Base-by-base conservation (phyloP, 2,888 invertebrate species). In the Schrankia costaestrigalis region DNA sequence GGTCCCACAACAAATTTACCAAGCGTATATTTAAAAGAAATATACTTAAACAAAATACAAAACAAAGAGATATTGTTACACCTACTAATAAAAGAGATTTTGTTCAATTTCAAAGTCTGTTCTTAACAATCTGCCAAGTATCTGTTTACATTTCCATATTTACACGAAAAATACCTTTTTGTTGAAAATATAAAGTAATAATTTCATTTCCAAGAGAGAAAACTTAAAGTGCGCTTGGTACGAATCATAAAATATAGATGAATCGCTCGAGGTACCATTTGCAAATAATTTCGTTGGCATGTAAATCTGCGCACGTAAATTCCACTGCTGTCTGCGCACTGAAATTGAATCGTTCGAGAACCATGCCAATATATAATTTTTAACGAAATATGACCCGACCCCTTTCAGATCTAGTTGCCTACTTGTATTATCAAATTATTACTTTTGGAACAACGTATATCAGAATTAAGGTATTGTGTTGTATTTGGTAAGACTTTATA, bases 241-340 rank as follows among this genome's bases (percentile, higher is more conserved):
- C 51, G 67, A 67, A 71, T 74, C 71, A 75, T 72, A 74, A 77
- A 81, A 78, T 78, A 79, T 73, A 74, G 69, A 78, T 71, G 67
- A 72, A 76, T 73, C 65, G 69, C 68, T 65, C 64, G 71, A 73
- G 72, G 73, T 74, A 71, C 73, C 76, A 74, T 82, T 83, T 82
- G 76, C 73, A 78, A 84, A 83, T 82, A 82, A 83, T 84, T 83
- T 78, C 77, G 75, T 71, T 71, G 78, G 75, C 75, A 80, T 82
- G 80, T 83, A 84, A 83, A 86, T 84, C 79, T 77, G 80, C 70
- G 78, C 82, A 78, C 84, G 84, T 86, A 86, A 84, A 86, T 86
- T 81, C 71, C 68, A 65, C 61, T 70, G 73, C 83, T 86, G 85
- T 84, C 84, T 82, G 78, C 77, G 78, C 76, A 72, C 77, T 85